Evolutionary conservation across 2,888 invertebrate genomes (phyloP), one percentile per base, ranked within the genome.

Genomic region (Spialia ferax): DNA sequence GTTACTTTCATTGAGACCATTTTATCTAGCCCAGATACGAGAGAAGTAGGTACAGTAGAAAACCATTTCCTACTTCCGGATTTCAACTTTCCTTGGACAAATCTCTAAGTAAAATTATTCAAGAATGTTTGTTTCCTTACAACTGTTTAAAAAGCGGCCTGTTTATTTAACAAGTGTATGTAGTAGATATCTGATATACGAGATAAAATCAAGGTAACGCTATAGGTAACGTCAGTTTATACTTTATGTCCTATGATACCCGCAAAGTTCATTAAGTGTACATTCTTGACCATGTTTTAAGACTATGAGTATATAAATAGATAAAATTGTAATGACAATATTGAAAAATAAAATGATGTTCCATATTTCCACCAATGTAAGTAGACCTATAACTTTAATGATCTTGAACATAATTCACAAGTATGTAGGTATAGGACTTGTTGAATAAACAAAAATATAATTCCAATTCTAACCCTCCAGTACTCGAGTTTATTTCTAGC

Each of bases 51-150:
- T 26, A 15, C 29, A 6, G 29, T 29, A 29, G 8, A 5, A 11
- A 57, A 52, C 26, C 22, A 29, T 18, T 48, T 52, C 64, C 18
- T 35, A 38, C 50, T 52, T 59, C 65, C 57, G 57, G 32, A 38
- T 22, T n/a, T 65, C 15, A 13, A 13, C 23, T 65, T 50, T 50
- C 57, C 65, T 65, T 59, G 57, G 18, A 20, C 15, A 13, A 59
- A 52, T 59, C 35, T 52, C 35, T 50, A 45, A 18, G 59, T 50
- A 64, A 26, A 50, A 15, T 11, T 56, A 48, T n/a, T 11, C 18
- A 59, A 65, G 35, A 42, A 23, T 38, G 35, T 64, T 64, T 38
- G 35, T 64, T 64, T 57, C 50, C 64, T 57, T 18, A 57, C 35
- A 64, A 48, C 5, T 5, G 56, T 0, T 50, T 1, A 48, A 61